Percentiles rank a stretch among this genome's conserved stretches.
Evolutionary conservation across 2,797 vertebrate genomes (phyloP).

Genomic region (Margarornis squamiger): DNA sequence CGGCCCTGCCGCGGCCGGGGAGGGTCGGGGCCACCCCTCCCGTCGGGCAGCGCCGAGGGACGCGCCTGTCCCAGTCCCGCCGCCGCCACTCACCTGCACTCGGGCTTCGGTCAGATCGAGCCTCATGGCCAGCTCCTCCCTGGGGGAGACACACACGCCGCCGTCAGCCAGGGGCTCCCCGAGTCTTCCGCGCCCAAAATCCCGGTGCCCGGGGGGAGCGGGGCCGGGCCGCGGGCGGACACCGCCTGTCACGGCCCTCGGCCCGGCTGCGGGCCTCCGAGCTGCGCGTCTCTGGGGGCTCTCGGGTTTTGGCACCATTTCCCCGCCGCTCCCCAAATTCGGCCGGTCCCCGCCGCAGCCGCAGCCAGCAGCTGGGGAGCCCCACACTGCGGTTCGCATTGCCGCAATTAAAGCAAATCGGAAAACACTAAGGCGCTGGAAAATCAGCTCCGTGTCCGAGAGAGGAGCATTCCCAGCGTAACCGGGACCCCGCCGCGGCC

Average conservation of each 20-base stretch:
- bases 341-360: not conserved
- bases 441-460: constrained; percentile 34
- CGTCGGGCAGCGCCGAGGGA: not conserved
- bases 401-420: constrained; percentile 56
- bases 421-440: constrained; percentile 50
- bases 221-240: not conserved
- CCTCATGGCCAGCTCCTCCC: constrained; percentile 97
- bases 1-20: not conserved
- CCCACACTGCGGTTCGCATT: constrained; percentile 20
- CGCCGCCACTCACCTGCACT: constrained; percentile 88
- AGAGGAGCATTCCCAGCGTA: not conserved
- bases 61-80: not conserved
- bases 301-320: not conserved
- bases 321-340: not conserved
- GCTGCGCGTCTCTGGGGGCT: not conserved
- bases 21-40: not conserved
- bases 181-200: not conserved
- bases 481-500: not conserved
- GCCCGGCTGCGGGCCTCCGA: not conserved
- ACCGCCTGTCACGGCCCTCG: not conserved
- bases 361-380: constrained; percentile 33
- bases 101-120: constrained; percentile 96
- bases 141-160: constrained; percentile 76
- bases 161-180: not conserved
- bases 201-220: not conserved